A percentile compares a stretch with the other conserved stretches of the same genome.
phyloP scores from a whole-genome alignment of 2,888 invertebrate genomes.

The Homarus gammarus region DNA sequence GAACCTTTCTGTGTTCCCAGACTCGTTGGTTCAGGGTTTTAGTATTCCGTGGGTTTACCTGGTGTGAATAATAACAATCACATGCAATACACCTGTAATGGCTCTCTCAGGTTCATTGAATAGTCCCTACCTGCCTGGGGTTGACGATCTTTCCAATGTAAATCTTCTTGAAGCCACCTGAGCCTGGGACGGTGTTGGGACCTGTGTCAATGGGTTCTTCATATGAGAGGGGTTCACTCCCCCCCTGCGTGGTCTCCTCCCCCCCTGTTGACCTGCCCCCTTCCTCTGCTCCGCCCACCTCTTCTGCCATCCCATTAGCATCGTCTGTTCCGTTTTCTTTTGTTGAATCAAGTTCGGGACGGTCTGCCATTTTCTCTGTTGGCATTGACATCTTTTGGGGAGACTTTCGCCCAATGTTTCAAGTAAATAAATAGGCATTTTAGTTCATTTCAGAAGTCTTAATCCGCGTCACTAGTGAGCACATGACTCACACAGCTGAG shows the following conservation, averaged over 20 bases:
- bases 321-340: conserved; percentile 60
- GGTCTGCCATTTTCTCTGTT: conserved; percentile 60
- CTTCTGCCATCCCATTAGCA: conserved; percentile 1
- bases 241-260: not conserved
- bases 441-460: not conserved
- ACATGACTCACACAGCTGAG: not conserved
- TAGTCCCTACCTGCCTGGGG: conserved; percentile 53
- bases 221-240: not conserved
- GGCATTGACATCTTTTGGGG: conserved; percentile 19
- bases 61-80: conserved; percentile 22
- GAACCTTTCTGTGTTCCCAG: not conserved
- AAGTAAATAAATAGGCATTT: not conserved
- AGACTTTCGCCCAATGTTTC: not conserved
- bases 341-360: conserved; percentile 7
- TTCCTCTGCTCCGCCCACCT: not conserved
- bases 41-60: not conserved
- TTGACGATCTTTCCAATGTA: conserved; percentile 60
- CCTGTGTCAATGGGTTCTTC: conserved; percentile 15
- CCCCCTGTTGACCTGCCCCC: conserved; percentile 16
- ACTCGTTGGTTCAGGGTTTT: not conserved
- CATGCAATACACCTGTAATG: not conserved
- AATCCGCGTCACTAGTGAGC: not conserved
- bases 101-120: not conserved
- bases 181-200: not conserved
- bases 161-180: conserved; percentile 52